Evolutionary conservation across 2,797 vertebrate genomes (phyloP).

Genomic region (Kryptopterus vitreolus): DNA sequence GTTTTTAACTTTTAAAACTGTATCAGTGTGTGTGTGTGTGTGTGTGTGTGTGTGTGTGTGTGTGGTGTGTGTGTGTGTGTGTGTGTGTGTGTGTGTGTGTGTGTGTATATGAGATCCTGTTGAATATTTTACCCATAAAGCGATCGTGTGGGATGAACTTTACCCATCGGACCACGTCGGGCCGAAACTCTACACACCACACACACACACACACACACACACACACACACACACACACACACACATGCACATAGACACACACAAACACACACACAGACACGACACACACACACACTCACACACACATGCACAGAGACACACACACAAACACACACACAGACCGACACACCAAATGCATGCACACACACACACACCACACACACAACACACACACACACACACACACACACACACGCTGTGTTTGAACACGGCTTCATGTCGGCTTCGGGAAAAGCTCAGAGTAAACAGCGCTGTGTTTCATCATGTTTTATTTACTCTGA

Average conservation of each 20-base stretch:
- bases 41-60: neutral
- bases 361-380: no score
- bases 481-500: slow-evolving; percentile 27
- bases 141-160: slow-evolving; percentile 5
- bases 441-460: slow-evolving; percentile 10
- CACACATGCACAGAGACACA: no score
- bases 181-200: no score
- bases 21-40: neutral
- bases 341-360: no score
- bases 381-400: no score
- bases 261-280: no score
- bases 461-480: slow-evolving; percentile 14
- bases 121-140: slow-evolving; percentile 6
- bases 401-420: neutral
- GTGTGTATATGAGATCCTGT: neutral
- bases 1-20: no score
- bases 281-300: no score
- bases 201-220: no score
- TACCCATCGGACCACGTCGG: neutral
- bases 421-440: slow-evolving; percentile 24
- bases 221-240: no score
- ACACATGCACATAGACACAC: no score
- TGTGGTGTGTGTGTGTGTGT: neutral
- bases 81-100: neutral
- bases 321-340: no score